Base-by-base conservation (phyloP, 2,888 invertebrate species). In the Cenopis cana region DNA sequence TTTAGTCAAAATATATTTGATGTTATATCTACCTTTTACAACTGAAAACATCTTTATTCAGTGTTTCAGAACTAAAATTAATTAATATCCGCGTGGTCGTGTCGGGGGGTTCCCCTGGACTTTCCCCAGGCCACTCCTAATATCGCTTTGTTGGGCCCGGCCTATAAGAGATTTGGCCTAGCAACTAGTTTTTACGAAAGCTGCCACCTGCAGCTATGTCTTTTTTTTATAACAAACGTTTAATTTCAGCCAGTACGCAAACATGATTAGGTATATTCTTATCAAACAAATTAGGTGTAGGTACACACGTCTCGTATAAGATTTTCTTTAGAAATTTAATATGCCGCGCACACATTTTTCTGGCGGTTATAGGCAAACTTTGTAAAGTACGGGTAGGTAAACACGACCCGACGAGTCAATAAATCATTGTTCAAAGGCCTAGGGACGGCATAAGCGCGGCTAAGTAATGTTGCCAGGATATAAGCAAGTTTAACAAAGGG, bases 381-480 rank as follows among this genome's bases (percentile, higher is more conserved):
- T 81, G 74, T 76, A 81, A 80, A 81, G 79, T 80, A 78, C 76
- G 80, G 79, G 85, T 83, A 83, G 79, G 85, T 83, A 83, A 85
- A 87, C 86, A 84, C 80, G 81, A 83, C 85, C 84, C 82, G 76
- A 78, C 81, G 79, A 83, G 80, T 84, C 87, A 79, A 89, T 90
- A 89, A 88, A 89, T 90, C 89, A 90, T 89, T 83, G 82, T 86
- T 84, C 77, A 81, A 84, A 82, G 80, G 83, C 83, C 85, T 77
- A 77, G 82, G 81, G 85, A 83, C 76, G 76, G 79, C 74, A 74
- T 81, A 79, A 81, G 81, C 81, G 81, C 74, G 81, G 79, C 82
- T 87, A 85, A 86, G 86, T 89, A 89, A 88, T 87, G 83, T 85
- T 85, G 81, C 84, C 84, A 80, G 81, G 81, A 84, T 84, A 81